Evolutionary conservation across 2,113 vertebrate species (phyloP).

Genomic region (Rhinopomastus cyanomelas): DNA sequence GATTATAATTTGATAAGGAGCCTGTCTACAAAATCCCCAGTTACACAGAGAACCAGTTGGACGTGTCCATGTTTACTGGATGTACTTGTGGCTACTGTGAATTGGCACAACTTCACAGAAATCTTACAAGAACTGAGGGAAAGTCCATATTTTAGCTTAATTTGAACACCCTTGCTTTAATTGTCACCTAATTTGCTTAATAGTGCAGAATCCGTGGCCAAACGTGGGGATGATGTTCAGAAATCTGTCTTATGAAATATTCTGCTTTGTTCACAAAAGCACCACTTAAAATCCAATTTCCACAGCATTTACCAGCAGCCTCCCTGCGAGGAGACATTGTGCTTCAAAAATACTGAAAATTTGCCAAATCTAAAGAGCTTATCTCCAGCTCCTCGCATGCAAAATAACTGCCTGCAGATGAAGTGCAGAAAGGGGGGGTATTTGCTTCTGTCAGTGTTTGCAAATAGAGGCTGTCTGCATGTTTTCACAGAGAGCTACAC

Average conservation of each 20-base stretch:
- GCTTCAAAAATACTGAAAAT: not conserved
- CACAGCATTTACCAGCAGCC: not conserved
- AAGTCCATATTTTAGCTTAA: not conserved
- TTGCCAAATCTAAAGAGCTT: constrained; percentile 13
- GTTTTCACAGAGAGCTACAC: not conserved
- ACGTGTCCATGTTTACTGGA: not conserved
- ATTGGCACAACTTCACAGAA: not conserved
- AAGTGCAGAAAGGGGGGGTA: not conserved
- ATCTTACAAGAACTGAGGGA: not conserved
- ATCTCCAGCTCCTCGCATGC: no score
- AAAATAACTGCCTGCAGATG: not conserved
- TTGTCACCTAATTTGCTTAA: not conserved
- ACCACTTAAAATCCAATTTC: constrained; percentile 16
- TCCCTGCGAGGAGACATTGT: not conserved
- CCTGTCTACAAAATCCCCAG: not conserved
- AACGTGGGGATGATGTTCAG: not conserved
- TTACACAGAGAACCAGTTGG: not conserved
- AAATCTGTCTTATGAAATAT: not conserved
- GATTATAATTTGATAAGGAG: not conserved
- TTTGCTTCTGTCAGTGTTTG: not conserved
- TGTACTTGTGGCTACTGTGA: not conserved
- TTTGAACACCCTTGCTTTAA: not conserved
- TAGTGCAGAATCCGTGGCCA: not conserved
- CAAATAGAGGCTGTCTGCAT: not conserved
- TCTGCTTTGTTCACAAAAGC: not conserved